A percentile compares a stretch with the other conserved stretches of the same genome.
Evolutionary conservation across 2,888 invertebrate species (phyloP).

Genomic region (Phortica magna): DNA sequence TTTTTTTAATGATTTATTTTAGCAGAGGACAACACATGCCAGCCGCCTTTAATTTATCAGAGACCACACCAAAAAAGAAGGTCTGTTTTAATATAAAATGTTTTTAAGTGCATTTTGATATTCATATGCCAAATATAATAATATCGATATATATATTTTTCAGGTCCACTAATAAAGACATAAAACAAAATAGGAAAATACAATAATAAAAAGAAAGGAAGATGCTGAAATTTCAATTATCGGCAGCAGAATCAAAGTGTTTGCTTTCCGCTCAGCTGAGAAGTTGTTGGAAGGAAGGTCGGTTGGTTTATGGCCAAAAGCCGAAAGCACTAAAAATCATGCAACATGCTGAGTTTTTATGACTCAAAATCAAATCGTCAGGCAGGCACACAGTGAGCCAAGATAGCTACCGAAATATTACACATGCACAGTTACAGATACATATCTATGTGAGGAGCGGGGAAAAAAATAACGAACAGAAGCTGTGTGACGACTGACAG

Average conservation of each 20-base stretch:
- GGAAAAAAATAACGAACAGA: neutral
- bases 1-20: too few species aligned
- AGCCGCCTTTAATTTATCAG: too few species aligned
- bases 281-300: too few species aligned
- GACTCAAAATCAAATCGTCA: too few species aligned
- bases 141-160: too few species aligned
- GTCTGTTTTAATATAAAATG: too few species aligned
- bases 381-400: neutral
- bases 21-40: too few species aligned
- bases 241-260: neutral
- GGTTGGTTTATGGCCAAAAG: slow-evolving; percentile 7
- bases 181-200: neutral
- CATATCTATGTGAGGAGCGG: neutral
- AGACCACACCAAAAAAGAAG: too few species aligned
- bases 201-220: too few species aligned
- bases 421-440: neutral
- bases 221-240: neutral
- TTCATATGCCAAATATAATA: too few species aligned
- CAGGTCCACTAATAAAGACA: neutral
- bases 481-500: neutral
- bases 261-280: neutral
- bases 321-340: slow-evolving; percentile 5
- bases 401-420: slow-evolving; percentile 12
- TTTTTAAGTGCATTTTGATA: too few species aligned
- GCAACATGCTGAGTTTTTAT: slow-evolving; percentile 14